Evolutionary conservation across 2,888 invertebrate species (phyloP), one percentile per base, ranked within the genome.

Genomic region (Alcis repandata): DNA sequence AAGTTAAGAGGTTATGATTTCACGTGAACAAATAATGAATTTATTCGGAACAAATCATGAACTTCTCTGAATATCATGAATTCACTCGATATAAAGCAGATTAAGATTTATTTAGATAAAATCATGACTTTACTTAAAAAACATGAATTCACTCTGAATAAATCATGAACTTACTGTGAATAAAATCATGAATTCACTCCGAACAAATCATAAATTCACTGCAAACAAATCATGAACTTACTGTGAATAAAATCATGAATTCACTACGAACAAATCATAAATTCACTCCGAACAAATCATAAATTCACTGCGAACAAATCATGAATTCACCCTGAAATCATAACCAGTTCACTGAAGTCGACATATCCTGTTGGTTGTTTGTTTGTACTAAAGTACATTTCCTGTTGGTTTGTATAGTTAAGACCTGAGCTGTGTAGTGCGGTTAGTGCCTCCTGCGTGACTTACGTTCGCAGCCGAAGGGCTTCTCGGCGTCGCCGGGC

Each of bases 401-500:
- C 13, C 1, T 36, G 10, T 10, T 36, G 13, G 3, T 10, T n/a
- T 40, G n/a, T 1, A 13, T 9, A n/a, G 48, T 58, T 56, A 61
- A 79, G 80, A 79, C 78, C 79, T 80, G 82, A 82, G 82, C 79
- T 73, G 71, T 62, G n/a, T 65, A 61, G 72, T 52, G 68, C 65
- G 74, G 77, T 85, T 92, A 92, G 79, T 92, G 88, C 85, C 88
- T 85, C 72, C 92, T 77, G 64, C 83, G 76, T 67, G 94, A 97
- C 97, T 97, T 96, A 98, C 97, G 96, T 95, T 97, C 98, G 94
- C 98, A 98, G 85, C 96, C 96, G 94, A 96, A 98, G 40, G 98
- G 98, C 87, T 98, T 98, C 86, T 98, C 98, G 52, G 96, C 95
- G 87, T 98, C 98, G 49, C 95, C 95, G 10, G 95, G 94, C 32